Conservation (phyloP, 2,888 invertebrate genomes). For the Pristionchus mayeri region DNA sequence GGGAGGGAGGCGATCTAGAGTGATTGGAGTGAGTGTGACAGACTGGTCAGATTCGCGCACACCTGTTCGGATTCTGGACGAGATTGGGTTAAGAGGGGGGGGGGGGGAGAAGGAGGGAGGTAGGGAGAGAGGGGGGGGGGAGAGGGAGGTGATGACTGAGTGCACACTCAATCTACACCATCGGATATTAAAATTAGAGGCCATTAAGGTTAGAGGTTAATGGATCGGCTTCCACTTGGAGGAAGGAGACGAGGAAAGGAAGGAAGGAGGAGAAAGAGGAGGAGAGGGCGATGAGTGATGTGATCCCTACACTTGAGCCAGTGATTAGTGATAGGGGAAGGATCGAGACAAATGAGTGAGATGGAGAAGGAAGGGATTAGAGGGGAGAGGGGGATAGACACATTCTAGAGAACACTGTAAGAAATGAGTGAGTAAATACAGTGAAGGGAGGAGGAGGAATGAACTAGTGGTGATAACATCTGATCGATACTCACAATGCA, state of each 20-base stretch:
- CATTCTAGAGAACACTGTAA: neutral
- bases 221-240: slow-evolving; percentile 2
- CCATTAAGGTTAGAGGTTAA: neutral
- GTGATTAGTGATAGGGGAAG: slow-evolving; percentile 38
- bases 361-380: neutral
- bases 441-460: neutral
- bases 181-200: slow-evolving; percentile 35
- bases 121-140: neutral
- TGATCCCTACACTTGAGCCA: slow-evolving; percentile 27
- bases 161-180: slow-evolving; percentile 14
- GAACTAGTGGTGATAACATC: neutral
- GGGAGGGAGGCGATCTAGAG: slow-evolving; percentile 14
- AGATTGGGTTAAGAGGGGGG: neutral
- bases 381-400: slow-evolving; percentile 12
- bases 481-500: neutral
- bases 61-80: slow-evolving; percentile 38
- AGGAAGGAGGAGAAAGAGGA: neutral
- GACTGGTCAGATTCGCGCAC: slow-evolving; percentile 27
- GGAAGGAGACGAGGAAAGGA: neutral
- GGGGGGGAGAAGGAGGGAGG: neutral
- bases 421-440: slow-evolving; percentile 14
- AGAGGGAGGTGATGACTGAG: neutral
- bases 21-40: slow-evolving; percentile 31
- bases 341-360: slow-evolving; percentile 28
- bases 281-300: neutral